Base-by-base conservation (phyloP, 1,140 invertebrate species). In the Drosophila varians region DNA sequence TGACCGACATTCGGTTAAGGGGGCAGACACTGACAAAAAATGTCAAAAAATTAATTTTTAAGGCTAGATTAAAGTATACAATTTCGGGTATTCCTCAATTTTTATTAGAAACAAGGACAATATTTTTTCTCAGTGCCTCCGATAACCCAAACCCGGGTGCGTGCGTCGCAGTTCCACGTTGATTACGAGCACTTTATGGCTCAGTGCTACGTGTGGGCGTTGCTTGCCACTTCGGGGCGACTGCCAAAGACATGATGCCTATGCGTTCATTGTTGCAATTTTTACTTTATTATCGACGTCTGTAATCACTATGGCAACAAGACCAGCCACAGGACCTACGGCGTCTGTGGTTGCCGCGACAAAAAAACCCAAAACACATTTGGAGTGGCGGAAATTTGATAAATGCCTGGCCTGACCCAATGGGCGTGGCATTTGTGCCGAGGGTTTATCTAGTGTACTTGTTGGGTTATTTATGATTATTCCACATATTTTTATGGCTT, bases 121-220 rank as follows among this genome's bases (percentile, higher is more conserved):
- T n/a, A 38, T 12, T 58, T 64, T 72, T 23, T 28, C 28, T 38
- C 12, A 28, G 53, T 53, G 51, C 31, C 42, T 38, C 9, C 38
- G 18, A 21, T n/a, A 26, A 31, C 46, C 46, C 25, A 61, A 51
- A 54, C 53, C 52, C 38, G 47, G 56, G 66, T 77, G 66, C 54
- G 77, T 73, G 73, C 43, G 47, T 55, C 74, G 66, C 68, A 84
- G 74, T 86, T 84, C 86, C 74, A 80, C 80, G 80, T 84, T 86
- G 80, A 84, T 86, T 86, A 84, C 80, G 77, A 84, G 80, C 80
- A 86, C 77, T 84, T 84, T 84, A 80, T 86, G 80, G 48, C 62
- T 65, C 51, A 61, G 52, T 80, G 80, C 58, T 86, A 84, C 80
- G 80, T 84, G 82, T 86, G 80, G 82, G 79, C 72, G 71, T 72